Evolutionary conservation across 2,888 invertebrate genomes (phyloP).

Genomic region (Yponomeuta malinellus): DNA sequence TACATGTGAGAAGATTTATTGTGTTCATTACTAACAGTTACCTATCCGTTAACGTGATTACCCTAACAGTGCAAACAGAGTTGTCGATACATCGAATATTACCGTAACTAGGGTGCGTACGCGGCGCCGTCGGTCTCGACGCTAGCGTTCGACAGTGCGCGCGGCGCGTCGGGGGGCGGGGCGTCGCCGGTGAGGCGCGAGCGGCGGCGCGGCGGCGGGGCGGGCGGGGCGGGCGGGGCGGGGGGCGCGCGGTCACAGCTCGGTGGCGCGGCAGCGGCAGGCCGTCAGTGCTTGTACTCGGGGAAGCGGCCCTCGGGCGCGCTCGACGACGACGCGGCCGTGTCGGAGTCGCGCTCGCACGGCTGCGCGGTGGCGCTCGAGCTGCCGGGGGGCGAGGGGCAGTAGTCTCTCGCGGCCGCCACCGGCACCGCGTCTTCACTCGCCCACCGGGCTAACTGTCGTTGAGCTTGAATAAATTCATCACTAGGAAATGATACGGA

Average conservation of each 20-base stretch:
- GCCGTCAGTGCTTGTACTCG: slow-evolving; percentile 85
- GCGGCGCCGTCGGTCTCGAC: slow-evolving; percentile 16
- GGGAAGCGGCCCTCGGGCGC: slow-evolving; percentile 79
- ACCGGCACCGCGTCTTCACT: slow-evolving; percentile 87
- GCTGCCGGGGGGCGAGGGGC: slow-evolving; percentile 60
- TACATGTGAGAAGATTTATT: slow-evolving; percentile 52
- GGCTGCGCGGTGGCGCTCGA: slow-evolving; percentile 44
- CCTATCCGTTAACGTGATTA: slow-evolving; percentile 50
- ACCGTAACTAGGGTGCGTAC: slow-evolving; percentile 19
- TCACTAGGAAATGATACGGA: slow-evolving; percentile 94
- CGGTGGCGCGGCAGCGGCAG: slow-evolving; percentile 35
- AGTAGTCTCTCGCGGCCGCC: slow-evolving; percentile 66
- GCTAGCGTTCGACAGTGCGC: slow-evolving; percentile 13
- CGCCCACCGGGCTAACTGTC: slow-evolving; percentile 96
- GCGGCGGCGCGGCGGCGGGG: slow-evolving; percentile 1
- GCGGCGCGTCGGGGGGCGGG: slow-evolving; percentile 2
- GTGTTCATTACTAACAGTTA: slow-evolving; percentile 54
- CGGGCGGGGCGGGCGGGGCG: slow-evolving; percentile 22
- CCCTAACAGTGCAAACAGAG: slow-evolving; percentile 48
- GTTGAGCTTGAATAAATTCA: slow-evolving; percentile 98
- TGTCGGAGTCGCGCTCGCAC: slow-evolving; percentile 45
- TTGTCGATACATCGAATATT: slow-evolving; percentile 35
- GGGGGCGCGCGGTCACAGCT: slow-evolving; percentile 27
- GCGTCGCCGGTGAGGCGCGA: background rate
- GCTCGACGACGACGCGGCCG: slow-evolving; percentile 48